phyloP scores from a whole-genome alignment of 2,797 vertebrate species.

The Danio kyathit region DNA sequence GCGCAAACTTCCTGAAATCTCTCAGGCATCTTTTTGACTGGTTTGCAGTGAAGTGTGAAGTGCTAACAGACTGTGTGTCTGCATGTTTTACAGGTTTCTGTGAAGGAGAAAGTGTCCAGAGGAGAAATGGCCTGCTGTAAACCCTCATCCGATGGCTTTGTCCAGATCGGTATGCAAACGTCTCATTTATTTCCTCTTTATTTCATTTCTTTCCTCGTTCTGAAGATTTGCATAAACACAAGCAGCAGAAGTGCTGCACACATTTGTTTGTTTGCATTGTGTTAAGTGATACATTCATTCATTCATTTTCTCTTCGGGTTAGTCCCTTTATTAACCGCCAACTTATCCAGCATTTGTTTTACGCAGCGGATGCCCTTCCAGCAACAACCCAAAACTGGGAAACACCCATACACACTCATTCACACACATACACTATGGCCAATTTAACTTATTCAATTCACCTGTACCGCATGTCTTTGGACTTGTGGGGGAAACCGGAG shows the following conservation, averaged over 20 bases:
- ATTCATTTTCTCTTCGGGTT: no score
- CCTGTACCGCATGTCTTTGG: no score
- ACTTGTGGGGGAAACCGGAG: no score
- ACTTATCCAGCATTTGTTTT: no score
- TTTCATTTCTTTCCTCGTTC: neutral
- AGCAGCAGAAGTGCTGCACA: slow-evolving; percentile 5
- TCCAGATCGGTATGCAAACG: slow-evolving; percentile 73
- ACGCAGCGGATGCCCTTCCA: no score
- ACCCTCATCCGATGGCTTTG: slow-evolving; percentile 73
- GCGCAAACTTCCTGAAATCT: neutral
- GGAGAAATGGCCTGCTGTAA: slow-evolving; percentile 63
- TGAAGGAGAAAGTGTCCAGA: slow-evolving; percentile 50
- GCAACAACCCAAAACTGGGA: no score
- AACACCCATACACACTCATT: no score
- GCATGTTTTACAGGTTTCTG: slow-evolving; percentile 38
- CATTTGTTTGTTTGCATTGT: neutral
- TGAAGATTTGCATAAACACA: slow-evolving; percentile 34
- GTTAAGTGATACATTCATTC: neutral
- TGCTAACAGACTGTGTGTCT: neutral
- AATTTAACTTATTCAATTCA: no score
- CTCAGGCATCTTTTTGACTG: no score
- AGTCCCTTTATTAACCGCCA: no score
- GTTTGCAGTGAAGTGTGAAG: neutral
- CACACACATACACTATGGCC: no score
- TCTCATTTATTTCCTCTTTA: slow-evolving; percentile 16